Evolutionary conservation across 1,140 invertebrate genomes (phyloP), one percentile per base, ranked within the genome.

Genomic region (Megalopta genalis): DNA sequence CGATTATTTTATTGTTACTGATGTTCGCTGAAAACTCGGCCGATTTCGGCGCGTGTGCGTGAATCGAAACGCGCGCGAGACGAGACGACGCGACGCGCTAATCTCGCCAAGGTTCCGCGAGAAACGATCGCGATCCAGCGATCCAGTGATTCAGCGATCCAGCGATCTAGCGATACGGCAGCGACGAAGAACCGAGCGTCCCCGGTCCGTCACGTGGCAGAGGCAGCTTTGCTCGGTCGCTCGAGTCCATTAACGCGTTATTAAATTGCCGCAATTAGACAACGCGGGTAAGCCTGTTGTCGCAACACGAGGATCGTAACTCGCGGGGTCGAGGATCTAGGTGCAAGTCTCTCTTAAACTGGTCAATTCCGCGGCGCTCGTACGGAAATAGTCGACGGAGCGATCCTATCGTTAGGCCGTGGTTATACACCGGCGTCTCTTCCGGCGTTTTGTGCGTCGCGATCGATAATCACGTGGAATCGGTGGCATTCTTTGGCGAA

Each of bases 251-350:
- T 86, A 86, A 82, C 57, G 81, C 76, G 76, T 86, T 86, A 86
- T 86, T 86, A 82, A 86, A 85, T 86, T 86, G 84, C 54, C 84
- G 64, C 84, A 86, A 86, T 86, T 86, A 86, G 79, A 82, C 83
- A 85, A 82, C 79, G 84, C 71, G 60, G 62, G 62, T 67, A 42
- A 70, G 67, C 66, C 66, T 52, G 66, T 76, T 62, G 68, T 23
- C 79, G 84, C 73, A 77, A 81, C 83, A 54, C 16, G 32, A 57
- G 78, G 74, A 85, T 80, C 71, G 68, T 75, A 67, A 82, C 70
- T 70, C 68, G 37, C 62, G 74, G 74, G 75, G 84, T 86, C 80
- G 84, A 85, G 71, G 75, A 86, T 86, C 83, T 85, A 77, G 23
- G 46, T 77, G 39, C 75, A 1, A 54, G 66, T 54, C 76, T 59